Evolutionary conservation across 2,113 vertebrate genomes (phyloP), one percentile per base, ranked within the genome.

Genomic region (Cyanoramphus novaezelandiae): DNA sequence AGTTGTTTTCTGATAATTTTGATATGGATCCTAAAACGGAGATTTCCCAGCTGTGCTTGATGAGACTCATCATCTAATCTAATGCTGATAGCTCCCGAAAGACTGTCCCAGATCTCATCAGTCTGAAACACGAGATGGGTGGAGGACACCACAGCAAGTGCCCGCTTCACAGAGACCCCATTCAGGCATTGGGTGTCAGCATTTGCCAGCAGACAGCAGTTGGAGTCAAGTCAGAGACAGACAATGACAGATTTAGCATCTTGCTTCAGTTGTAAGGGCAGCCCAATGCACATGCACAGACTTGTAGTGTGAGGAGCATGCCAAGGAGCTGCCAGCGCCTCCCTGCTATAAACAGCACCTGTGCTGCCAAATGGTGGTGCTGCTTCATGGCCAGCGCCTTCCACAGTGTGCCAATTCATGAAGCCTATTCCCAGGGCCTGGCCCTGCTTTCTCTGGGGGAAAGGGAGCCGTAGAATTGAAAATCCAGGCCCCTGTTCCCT

Each of bases 171-270:
- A 98, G 97, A 97, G 91, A 76, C 77, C 84, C 90, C 69, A 96
- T 98, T 98, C 95, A 98, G 97, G 97, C 95, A 88, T 98, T 94
- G 31, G 39, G 68, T 98, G 89, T 98, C 97, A 97, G 95, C 95
- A 97, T 92, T 98, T 97, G 97, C 97, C 93, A 67, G 46, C 78
- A 95, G 94, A 96, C 96, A 95, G 93, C 96, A 93, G 79, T 94
- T 97, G 96, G 90, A 97, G 92, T 86, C 59, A 37, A 69, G 67
- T 87, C 85, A 96, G 90, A 95, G 96, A 96, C 95, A 97, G 97
- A 95, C 96, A 97, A 89, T 84, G 97, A 97, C 97, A 98, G 98
- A 98, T 98, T 98, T 97, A 96, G 82, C 68, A 70, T 97, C 92
- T 94, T 92, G 87, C 64, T 91, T 92, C 76, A 76, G 89, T 88